These are phyloP conservation scores for Valencia hispanica DNA, from an alignment of 2,797 vertebrate species.

Conservation along the genomic window DNA sequence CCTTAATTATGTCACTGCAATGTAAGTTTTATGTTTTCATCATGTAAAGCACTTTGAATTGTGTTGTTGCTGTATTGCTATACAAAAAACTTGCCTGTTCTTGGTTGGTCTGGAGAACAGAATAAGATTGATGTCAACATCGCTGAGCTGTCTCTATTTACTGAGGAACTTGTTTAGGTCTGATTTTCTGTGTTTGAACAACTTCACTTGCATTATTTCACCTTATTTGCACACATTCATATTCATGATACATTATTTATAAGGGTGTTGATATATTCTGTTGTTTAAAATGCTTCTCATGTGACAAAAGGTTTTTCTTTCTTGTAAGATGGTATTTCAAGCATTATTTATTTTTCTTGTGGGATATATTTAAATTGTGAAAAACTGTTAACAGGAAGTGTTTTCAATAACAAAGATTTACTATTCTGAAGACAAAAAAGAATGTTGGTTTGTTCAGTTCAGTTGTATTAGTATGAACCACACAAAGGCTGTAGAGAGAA, in stretches of 20 bases:
- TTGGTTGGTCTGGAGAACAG: neutral
- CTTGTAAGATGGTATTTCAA: neutral
- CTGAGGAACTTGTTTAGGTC: neutral
- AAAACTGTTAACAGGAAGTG: neutral
- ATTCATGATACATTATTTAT: neutral
- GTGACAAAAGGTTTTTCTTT: neutral
- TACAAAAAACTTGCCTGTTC: neutral
- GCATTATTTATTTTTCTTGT: neutral
- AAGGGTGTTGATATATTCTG: neutral
- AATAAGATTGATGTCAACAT: neutral
- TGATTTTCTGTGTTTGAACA: neutral
- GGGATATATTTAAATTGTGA: neutral
- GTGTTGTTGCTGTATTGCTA: no score
- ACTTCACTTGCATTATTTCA: neutral
- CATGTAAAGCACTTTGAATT: no score
- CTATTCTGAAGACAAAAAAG: neutral
- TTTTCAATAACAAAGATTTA: neutral
- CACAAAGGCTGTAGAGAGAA: neutral
- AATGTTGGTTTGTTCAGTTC: neutral
- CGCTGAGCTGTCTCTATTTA: neutral
- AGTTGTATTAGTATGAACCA: neutral
- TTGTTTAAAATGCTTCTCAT: neutral
- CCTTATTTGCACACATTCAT: neutral
- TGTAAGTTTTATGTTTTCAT: no score
- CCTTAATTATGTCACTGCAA: no score